phyloP scores from a whole-genome alignment of 64 coral and sea anemone species.

The Stylophora pistillata region DNA sequence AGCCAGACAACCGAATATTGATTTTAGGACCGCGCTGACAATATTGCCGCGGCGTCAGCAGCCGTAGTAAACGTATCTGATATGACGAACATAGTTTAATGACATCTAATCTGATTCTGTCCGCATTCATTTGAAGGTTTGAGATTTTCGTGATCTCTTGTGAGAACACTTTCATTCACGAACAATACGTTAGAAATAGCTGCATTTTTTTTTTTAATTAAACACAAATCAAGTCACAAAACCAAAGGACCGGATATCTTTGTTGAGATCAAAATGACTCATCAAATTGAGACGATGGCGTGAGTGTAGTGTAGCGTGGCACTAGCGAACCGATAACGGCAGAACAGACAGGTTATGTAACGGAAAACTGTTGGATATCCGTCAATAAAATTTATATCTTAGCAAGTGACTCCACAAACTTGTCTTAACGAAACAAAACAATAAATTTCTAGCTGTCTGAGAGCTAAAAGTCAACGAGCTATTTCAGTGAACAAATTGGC shows the following conservation, averaged over 20 bases:
- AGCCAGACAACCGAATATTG: background rate
- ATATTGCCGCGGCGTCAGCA: background rate
- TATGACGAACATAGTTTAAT: background rate
- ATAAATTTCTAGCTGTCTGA: no score
- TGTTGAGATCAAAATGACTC: background rate
- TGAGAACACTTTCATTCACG: background rate
- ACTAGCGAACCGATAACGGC: background rate
- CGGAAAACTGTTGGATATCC: background rate
- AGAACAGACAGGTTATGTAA: background rate
- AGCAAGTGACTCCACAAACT: no score
- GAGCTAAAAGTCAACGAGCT: no score
- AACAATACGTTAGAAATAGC: background rate
- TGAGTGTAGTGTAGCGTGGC: constrained; percentile 25
- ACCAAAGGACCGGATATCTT: constrained; percentile 1
- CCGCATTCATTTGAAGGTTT: background rate
- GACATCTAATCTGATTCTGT: background rate
- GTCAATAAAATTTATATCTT: background rate
- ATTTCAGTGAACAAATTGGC: no score
- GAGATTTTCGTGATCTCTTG: background rate
- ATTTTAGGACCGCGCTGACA: background rate
- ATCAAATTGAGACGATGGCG: constrained; percentile 23
- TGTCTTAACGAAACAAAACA: no score
- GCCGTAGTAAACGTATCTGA: background rate
- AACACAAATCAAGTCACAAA: background rate
- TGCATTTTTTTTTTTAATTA: background rate